A percentile compares a stretch with the other conserved stretches of the same genome.
phyloP scores from a whole-genome alignment of 2,113 vertebrate genomes.

The Notothenia rossii region DNA sequence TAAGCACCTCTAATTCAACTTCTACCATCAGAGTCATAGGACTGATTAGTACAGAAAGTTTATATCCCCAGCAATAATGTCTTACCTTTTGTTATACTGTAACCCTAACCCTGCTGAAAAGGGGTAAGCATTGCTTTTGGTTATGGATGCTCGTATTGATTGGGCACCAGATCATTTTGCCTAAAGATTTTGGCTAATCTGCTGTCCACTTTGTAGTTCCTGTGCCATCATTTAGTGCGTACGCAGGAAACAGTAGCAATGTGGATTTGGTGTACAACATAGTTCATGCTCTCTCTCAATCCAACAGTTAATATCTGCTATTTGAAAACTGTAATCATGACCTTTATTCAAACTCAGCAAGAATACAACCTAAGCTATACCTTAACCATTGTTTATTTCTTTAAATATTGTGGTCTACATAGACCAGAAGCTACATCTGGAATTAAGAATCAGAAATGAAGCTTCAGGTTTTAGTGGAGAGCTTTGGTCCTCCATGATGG shows the following conservation, averaged over 20 bases:
- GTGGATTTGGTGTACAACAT: not conserved
- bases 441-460: constrained; percentile 1
- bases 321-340: not conserved
- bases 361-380: not conserved
- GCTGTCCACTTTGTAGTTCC: not conserved
- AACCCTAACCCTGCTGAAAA: not conserved
- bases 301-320: not conserved
- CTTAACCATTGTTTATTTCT: not conserved
- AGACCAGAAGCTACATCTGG: not conserved
- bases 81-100: not conserved
- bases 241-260: not conserved
- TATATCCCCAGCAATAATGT: not conserved
- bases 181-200: not conserved
- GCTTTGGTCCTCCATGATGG: not conserved
- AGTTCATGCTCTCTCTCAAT: not conserved
- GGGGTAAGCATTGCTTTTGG: not conserved
- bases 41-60: not conserved
- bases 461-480: constrained; percentile 9
- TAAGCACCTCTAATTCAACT: not conserved
- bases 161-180: not conserved
- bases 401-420: not conserved
- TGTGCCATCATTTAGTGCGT: not conserved
- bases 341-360: not conserved
- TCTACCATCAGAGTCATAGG: not conserved
- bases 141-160: not conserved